Conservation (phyloP, 1,140 invertebrate species). For the Bradysia coprophila region DNA sequence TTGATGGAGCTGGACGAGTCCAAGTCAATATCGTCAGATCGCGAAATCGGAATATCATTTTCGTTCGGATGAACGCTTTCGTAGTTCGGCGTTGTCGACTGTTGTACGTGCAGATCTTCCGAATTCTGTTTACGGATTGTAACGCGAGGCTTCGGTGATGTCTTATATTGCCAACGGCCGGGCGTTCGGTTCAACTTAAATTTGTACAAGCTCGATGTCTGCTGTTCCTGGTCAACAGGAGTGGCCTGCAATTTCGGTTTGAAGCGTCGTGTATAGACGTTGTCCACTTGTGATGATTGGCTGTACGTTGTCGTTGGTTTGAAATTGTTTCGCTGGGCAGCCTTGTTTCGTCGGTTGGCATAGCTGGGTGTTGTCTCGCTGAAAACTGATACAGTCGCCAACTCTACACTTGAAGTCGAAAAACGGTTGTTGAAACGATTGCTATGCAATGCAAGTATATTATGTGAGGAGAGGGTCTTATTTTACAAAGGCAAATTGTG, state of each 20-base stretch:
- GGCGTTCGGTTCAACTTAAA: slow-evolving; percentile 57
- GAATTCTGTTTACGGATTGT: slow-evolving; percentile 51
- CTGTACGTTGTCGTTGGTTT: slow-evolving; percentile 4
- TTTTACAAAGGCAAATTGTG: neutral
- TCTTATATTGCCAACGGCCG: slow-evolving; percentile 74
- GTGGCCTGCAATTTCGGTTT: slow-evolving; percentile 36
- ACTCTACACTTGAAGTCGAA: slow-evolving; percentile 26
- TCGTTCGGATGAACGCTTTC: slow-evolving; percentile 11
- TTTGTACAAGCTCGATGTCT: slow-evolving; percentile 42
- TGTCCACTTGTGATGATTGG: slow-evolving; percentile 2
- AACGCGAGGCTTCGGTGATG: slow-evolving; percentile 66
- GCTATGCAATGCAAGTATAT: slow-evolving; percentile 13
- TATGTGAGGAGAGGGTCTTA: neutral
- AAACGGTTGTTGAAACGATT: slow-evolving; percentile 27
- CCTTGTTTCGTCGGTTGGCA: slow-evolving; percentile 25
- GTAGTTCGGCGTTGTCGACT: slow-evolving; percentile 9
- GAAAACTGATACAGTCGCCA: slow-evolving; percentile 40
- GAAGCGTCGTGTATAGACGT: slow-evolving; percentile 15
- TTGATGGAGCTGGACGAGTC: slow-evolving; percentile 47
- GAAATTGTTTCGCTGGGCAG: slow-evolving; percentile 12
- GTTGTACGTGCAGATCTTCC: slow-evolving; percentile 29
- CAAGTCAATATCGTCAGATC: slow-evolving; percentile 35
- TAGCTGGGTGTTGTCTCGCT: slow-evolving; percentile 32
- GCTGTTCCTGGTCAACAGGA: slow-evolving; percentile 27
- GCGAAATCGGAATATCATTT: slow-evolving; percentile 7